Evolutionary conservation across 2,888 invertebrate species (phyloP).

Genomic region (Aethes cnicana): DNA sequence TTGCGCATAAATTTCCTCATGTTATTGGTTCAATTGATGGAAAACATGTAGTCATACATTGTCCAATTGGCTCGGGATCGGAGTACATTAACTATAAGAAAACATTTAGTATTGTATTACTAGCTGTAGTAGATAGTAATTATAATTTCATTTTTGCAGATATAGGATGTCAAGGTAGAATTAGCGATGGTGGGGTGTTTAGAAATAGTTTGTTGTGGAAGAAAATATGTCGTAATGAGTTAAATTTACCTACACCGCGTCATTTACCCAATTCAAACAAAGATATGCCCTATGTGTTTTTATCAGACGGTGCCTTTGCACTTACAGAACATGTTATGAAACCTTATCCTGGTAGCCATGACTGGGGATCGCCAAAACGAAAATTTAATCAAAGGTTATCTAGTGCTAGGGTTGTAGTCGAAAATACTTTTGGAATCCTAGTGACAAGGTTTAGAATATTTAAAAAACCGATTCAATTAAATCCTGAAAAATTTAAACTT

Average conservation of each 20-base stretch:
- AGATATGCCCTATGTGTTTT: conserved; percentile 33
- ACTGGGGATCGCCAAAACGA: conserved; percentile 19
- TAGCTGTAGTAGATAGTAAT: conserved; percentile 35
- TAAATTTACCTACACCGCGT: conserved; percentile 37
- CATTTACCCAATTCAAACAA: conserved; percentile 30
- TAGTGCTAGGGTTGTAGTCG: conserved; percentile 34
- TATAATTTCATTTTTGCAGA: conserved; percentile 36
- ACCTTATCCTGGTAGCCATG: conserved; percentile 30
- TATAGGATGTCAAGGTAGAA: conserved; percentile 40
- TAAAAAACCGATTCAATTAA: conserved; percentile 30
- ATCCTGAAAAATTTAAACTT: conserved; percentile 25
- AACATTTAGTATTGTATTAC: conserved; percentile 35
- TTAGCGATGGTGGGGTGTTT: conserved; percentile 37
- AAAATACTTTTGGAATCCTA: conserved; percentile 37
- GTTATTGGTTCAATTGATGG: conserved; percentile 34
- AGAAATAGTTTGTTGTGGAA: conserved; percentile 39
- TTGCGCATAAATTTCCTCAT: conserved; percentile 28
- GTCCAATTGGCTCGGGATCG: conserved; percentile 27
- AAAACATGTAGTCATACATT: conserved; percentile 33
- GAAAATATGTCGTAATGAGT: conserved; percentile 36
- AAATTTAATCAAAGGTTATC: conserved; percentile 31
- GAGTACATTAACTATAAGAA: conserved; percentile 33
- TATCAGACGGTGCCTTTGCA: conserved; percentile 36
- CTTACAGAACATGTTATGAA: conserved; percentile 33
- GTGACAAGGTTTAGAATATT: conserved; percentile 34